These are phyloP conservation scores for Catocala fraxini DNA, from an alignment of 2,888 invertebrate genomes.

Conservation along the genomic window DNA sequence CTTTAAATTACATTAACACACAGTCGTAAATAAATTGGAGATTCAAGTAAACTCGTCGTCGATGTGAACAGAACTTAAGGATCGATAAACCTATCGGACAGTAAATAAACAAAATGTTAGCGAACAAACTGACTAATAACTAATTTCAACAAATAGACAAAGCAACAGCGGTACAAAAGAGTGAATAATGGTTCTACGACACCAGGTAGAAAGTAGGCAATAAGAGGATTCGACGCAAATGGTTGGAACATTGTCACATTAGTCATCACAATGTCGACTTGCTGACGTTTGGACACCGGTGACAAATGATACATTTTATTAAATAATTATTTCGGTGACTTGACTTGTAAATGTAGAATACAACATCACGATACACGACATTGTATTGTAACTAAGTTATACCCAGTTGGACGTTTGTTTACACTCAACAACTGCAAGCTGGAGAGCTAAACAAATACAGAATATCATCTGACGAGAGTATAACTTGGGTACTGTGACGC, in stretches of 20 bases:
- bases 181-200: conserved; percentile 78
- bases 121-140: conserved; percentile 58
- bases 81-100: conserved; percentile 44
- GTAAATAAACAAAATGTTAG: conserved; percentile 50
- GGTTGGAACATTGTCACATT: conserved; percentile 79
- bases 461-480: conserved; percentile 11
- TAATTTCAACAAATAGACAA: conserved; percentile 62
- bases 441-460: conserved; percentile 9
- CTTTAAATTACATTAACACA: too few relatives aligned
- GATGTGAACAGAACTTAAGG: conserved; percentile 9
- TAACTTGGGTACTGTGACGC: conserved; percentile 11
- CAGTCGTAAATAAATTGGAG: too few relatives aligned
- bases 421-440: conserved; percentile 12
- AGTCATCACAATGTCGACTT: conserved; percentile 83
- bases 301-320: conserved; percentile 84
- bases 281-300: conserved; percentile 79
- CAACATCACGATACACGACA: conserved; percentile 12
- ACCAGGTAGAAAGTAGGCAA: conserved; percentile 82
- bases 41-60: too few relatives aligned
- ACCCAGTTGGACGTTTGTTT: conserved; percentile 21
- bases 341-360: neutral
- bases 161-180: conserved; percentile 70
- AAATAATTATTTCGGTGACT: conserved; percentile 75
- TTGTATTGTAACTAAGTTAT: conserved; percentile 24
- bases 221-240: conserved; percentile 78